These are phyloP conservation scores for Epizoanthus rinbou DNA, from an alignment of 92 coral and sea anemone genomes.

Conservation along the genomic window DNA sequence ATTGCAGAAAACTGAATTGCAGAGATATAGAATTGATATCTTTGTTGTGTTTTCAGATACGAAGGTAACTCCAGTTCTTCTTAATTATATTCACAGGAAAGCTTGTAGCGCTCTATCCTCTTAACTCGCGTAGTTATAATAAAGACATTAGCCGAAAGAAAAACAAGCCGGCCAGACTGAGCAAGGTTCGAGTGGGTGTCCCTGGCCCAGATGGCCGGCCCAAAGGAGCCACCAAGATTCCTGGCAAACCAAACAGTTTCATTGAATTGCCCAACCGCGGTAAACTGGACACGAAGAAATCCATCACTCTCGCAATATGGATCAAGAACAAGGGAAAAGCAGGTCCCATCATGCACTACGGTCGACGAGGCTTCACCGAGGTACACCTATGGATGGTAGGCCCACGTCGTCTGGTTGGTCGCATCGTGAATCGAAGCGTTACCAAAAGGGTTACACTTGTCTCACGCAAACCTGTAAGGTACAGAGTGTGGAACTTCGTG, in stretches of 20 bases:
- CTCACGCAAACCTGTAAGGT: constrained; percentile 42
- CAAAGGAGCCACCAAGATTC: constrained; percentile 52
- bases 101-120: constrained; percentile 76
- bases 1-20: too few species aligned
- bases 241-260: constrained; percentile 74
- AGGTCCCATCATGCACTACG: constrained; percentile 74
- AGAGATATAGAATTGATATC: too few species aligned
- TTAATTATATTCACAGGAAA: constrained; percentile 47
- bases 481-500: constrained; percentile 71
- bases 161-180: constrained; percentile 55
- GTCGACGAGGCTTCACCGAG: constrained; percentile 50
- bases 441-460: constrained; percentile 45
- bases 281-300: constrained; percentile 64
- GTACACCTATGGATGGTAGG: constrained; percentile 71
- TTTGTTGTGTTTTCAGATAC: too few species aligned
- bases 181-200: constrained; percentile 49
- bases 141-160: constrained; percentile 71
- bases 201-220: constrained; percentile 79
- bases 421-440: constrained; percentile 57
- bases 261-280: constrained; percentile 68
- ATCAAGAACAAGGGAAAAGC: constrained; percentile 53
- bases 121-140: constrained; percentile 53
- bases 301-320: constrained; percentile 74
- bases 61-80: neutral
- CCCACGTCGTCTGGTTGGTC: constrained; percentile 59